These are phyloP conservation scores for Neostethus bicornis DNA, from an alignment of 2,797 vertebrate genomes.

Conservation along the genomic window DNA sequence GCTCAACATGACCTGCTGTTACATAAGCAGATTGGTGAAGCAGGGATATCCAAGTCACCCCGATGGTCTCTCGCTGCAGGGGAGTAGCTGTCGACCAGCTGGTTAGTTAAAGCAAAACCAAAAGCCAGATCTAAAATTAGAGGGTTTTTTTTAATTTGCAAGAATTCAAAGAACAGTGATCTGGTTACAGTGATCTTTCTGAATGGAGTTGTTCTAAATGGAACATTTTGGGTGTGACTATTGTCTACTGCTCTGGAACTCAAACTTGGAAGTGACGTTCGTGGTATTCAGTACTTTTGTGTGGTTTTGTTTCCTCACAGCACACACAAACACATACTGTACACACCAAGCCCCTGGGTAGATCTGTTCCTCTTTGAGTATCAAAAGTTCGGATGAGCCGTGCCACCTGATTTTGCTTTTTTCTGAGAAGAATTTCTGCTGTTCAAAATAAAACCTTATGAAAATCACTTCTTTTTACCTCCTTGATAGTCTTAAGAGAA, in stretches of 20 bases:
- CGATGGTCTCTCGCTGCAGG: conserved; percentile 39
- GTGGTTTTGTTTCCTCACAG: conserved; percentile 8
- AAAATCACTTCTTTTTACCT: conserved; percentile 5
- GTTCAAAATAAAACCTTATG: conserved; percentile 27
- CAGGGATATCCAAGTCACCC: conserved; percentile 40
- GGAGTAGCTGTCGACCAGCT: conserved; percentile 19
- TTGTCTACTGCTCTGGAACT: conserved; percentile 21
- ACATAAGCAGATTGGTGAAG: conserved; percentile 69
- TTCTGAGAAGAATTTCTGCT: background rate
- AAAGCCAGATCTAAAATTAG: conserved; percentile 8
- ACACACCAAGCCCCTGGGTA: conserved; percentile 17
- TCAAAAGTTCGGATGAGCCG: conserved; percentile 27
- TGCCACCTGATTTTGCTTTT: conserved; percentile 6
- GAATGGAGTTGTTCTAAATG: conserved; percentile 18
- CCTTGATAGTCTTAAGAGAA: background rate
- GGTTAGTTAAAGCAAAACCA: conserved; percentile 36
- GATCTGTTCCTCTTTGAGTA: conserved; percentile 7
- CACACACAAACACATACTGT: conserved; percentile 3
- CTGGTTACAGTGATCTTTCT: conserved; percentile 1
- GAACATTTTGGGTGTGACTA: conserved; percentile 46
- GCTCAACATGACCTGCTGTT: conserved; percentile 61
- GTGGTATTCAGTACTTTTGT: conserved; percentile 22
- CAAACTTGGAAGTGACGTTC: conserved; percentile 38
- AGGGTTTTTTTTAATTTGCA: background rate
- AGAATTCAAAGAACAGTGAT: conserved; percentile 4